Conservation (phyloP, 2,113 vertebrate genomes). For the Ochotona princeps region DNA sequence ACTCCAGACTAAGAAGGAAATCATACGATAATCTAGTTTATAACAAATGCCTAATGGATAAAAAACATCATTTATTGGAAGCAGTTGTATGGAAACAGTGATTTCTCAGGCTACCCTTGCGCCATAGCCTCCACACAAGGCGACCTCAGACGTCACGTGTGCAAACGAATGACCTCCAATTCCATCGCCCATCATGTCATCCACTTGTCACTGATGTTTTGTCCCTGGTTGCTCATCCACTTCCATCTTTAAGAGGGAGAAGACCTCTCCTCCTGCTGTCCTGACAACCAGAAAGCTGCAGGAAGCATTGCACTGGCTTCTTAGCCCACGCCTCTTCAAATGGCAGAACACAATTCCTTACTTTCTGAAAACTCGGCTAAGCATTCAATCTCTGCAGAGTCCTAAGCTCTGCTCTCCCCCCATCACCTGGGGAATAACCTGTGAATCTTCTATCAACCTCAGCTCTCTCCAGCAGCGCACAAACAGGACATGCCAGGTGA, state of each 20-base stretch:
- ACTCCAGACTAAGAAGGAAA: conserved; percentile 38
- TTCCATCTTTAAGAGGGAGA: not conserved
- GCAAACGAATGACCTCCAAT: too few relatives aligned
- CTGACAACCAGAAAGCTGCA: not conserved
- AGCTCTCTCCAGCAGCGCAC: rapidly evolving
- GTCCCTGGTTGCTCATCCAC: rapidly evolving
- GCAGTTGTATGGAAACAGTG: not conserved
- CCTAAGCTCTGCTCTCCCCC: not conserved
- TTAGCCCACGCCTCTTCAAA: not conserved
- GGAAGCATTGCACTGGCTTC: not conserved
- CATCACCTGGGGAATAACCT: rapidly evolving
- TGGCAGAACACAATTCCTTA: not conserved
- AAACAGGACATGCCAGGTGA: not conserved
- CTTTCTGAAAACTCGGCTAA: not conserved
- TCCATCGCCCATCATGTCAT: too few relatives aligned
- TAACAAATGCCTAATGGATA: not conserved
- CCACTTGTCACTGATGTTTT: too few relatives aligned
- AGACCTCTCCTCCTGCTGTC: not conserved
- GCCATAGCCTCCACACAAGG: too few relatives aligned
- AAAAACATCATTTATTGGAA: not conserved
- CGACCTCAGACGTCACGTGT: too few relatives aligned
- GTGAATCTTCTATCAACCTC: not conserved
- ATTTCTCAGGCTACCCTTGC: not conserved
- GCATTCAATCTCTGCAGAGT: not conserved
- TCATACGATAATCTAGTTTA: not conserved